phyloP scores from a whole-genome alignment of 2,113 vertebrate species.

The Crotalus helleri region DNA sequence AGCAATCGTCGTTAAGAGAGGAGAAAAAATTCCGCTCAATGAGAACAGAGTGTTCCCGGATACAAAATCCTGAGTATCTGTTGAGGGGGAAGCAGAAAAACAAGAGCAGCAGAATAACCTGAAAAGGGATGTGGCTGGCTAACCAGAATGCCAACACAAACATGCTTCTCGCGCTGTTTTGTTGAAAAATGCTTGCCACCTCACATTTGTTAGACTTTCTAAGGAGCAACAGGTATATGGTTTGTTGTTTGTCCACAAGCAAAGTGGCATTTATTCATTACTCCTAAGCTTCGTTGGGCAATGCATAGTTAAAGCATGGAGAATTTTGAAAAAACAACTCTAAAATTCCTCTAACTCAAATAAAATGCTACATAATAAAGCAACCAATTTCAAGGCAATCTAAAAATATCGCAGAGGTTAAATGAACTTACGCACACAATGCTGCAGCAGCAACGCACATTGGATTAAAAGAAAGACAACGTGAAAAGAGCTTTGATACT shows the following conservation, averaged over 20 bases:
- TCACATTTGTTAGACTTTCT: not conserved
- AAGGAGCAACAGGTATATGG: not conserved
- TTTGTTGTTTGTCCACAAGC: not conserved
- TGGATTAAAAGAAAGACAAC: not conserved
- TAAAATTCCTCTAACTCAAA: not conserved
- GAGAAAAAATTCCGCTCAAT: not conserved
- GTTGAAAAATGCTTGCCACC: not conserved
- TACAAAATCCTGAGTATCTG: not conserved
- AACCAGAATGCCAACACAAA: not conserved
- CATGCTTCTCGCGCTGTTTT: not conserved
- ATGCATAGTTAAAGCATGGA: not conserved
- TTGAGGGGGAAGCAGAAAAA: not conserved
- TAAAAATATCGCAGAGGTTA: not conserved
- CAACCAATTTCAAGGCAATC: not conserved
- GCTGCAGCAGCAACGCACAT: not conserved
- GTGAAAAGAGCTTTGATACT: not conserved
- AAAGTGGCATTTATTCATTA: not conserved
- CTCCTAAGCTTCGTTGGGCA: not conserved
- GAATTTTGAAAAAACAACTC: not conserved
- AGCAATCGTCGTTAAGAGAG: not conserved
- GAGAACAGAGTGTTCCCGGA: not conserved
- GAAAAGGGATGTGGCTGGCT: not conserved
- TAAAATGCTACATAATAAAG: not conserved
- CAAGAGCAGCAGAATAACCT: not conserved
- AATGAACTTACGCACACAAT: not conserved